Evolutionary conservation across 2,888 invertebrate genomes (phyloP).

Genomic region (Rotaria sp.): DNA sequence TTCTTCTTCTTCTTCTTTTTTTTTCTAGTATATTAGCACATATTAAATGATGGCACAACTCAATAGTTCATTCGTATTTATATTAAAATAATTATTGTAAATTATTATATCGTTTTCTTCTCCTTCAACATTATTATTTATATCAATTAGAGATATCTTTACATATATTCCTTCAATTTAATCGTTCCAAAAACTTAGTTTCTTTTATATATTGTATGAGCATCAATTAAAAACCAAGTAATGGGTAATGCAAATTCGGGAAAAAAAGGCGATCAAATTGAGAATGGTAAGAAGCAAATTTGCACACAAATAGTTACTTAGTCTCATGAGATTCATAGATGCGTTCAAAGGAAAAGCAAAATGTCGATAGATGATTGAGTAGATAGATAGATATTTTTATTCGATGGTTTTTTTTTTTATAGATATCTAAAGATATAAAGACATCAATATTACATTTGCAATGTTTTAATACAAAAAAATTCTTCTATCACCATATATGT

Average conservation of each 20-base stretch:
- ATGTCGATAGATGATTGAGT: background rate
- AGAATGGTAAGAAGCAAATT: background rate
- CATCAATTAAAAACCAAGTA: background rate
- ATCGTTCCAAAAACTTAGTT: background rate
- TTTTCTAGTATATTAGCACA: background rate
- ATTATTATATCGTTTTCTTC: background rate
- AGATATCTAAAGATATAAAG: background rate
- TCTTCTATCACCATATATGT: no score
- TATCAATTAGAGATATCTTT: background rate
- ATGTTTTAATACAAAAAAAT: no score
- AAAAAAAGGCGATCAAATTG: background rate
- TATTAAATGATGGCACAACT: background rate
- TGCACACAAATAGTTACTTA: background rate
- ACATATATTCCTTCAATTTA: background rate
- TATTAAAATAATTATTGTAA: background rate
- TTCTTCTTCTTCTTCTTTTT: background rate
- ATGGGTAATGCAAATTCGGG: background rate
- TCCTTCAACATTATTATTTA: background rate
- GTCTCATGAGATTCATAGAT: background rate
- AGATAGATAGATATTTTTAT: background rate
- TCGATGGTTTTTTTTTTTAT: background rate
- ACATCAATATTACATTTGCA: slow-evolving; percentile 57
- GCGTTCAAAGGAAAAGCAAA: background rate
- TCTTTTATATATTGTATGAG: background rate
- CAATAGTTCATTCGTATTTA: background rate